Base-by-base conservation (phyloP, 1,140 invertebrate genomes). In the Centruroides sculpturatus region DNA sequence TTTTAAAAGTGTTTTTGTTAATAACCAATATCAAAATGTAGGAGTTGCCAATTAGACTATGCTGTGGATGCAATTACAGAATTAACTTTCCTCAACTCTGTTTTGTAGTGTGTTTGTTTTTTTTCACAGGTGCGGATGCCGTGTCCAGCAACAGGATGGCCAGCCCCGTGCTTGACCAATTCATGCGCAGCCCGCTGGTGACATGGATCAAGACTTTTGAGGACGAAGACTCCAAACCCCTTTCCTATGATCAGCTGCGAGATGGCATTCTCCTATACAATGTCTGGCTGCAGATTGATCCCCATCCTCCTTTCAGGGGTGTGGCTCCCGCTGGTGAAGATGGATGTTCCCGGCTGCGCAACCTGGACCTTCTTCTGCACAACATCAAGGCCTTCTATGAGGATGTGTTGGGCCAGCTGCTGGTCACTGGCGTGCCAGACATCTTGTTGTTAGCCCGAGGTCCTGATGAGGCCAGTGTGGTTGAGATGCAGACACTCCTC, bases 141-240 rank as follows among this genome's bases (percentile, higher is more conserved):
- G 8, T 41, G 41, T 41, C 41, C 41, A 41, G 8, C 8, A 8
- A 41, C 41, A 8, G 41, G 5, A 41, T 41, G 41, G 5, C 41
- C 41, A 41, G 41, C 8, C 41, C 41, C 51, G 52, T 34, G 46
- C 51, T 13, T n/a, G n/a, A 12, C 41, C 41, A 41, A 8, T 85
- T 89, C 72, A 80, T 90, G 73, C 79, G 81, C 72, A 86, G 85
- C 69, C 86, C 87, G 69, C 75, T 92, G 66, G 86, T 90, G 64
- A 84, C 84, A 71, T 91, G 88, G 88, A 87, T 90, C 79, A 81
- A 82, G 72, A 91, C 88, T 68, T 92, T 88, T 70, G 76, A 90
- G 41, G 81, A 85, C 67, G 83, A 86, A 70, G 82, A 85, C 66
- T 82, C 85, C 65, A 75, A 75, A 53, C 72, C 89, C 49, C 77